Base-by-base conservation (phyloP, 2,888 invertebrate species). In the Torymus auratus region DNA sequence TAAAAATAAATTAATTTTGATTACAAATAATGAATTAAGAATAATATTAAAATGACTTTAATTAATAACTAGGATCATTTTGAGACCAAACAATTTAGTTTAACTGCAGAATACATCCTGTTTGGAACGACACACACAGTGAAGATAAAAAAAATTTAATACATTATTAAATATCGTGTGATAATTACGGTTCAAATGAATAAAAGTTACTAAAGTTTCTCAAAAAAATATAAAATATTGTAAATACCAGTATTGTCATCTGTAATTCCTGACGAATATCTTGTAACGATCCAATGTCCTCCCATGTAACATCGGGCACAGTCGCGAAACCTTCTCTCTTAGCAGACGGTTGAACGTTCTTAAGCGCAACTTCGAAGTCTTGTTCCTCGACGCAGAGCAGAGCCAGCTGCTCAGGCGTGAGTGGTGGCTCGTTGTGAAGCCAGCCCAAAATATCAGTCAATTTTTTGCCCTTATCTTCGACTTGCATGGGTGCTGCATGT, bases 321-420 rank as follows among this genome's bases (percentile, higher is more conserved):
- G 98, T 98, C 1, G 97, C 97, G 91, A 99, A 99, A 70, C 99
- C 99, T 92, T 99, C 99, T 85, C 99, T 93, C 87, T 98, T 98
- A 0, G 98, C 96, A 71, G 97, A 97, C 0, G 99, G 99, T 89
- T 97, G 97, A 7, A 98, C 95, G 76, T 94, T 92, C 89, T 96
- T 95, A 41, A 97, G 91, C 4, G 98, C 98, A 85, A 92, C 92
- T 76, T 94, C 88, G 86, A 97, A 97, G 89, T 98, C 98, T 5
- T 94, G 93, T 87, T 95, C 93, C 61, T 94, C 94, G 15, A 97
- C 94, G 80, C 92, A 94, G 72, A 97, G 92, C 64, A 93, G 92
- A 0, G 92, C 88, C 70, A 97, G 91, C 84, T 95, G 93, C 74
- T 94, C 93, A 0, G 91, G 87, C 15, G 93, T 92, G 73, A 97